Evolutionary conservation across 1,140 invertebrate species (phyloP), one percentile per base, ranked within the genome.

Genomic region (Manduca sexta): DNA sequence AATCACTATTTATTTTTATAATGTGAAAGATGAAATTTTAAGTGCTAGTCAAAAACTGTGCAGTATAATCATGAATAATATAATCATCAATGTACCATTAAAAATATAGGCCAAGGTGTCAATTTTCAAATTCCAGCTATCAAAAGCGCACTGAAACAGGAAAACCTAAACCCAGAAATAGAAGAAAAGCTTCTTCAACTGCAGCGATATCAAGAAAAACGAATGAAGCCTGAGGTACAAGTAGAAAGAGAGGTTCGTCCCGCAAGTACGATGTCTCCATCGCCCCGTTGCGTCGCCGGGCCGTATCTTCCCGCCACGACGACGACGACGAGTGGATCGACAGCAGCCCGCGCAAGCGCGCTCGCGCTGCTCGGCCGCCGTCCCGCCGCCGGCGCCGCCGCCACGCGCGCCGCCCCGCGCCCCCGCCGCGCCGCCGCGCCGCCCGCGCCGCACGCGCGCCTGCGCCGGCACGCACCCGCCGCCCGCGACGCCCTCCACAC

Each of bases 91-190:
- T 12, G 26, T 12, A 13, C 12, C 14, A n/a, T 2, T 12, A 42
- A 16, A 10, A 42, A 16, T 56, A 41, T 43, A n/a, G n/a, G n/a
- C n/a, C n/a, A n/a, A 16, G 2, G 11, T 13, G 39, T 39, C 15
- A 43, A 2, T 44, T 31, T 35, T 46, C n/a, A n/a, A n/a, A 43
- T 50, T 16, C 45, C 73, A 95, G 93, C 93, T 2, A 94, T 95
- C 47, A 93, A 93, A 81, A 94, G 92, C 75, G 93, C 93, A 5
- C 76, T 96, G 30, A 94, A 94, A 73, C 92, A 94, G 75, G 93
- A 94, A 67, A 96, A 96, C 75, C 84, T 97, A 10, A 95, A 95
- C 77, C 95, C 96, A 1, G 96, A 97, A 80, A 95, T 97, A 39
- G 95, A 97, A 76, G 95, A 97, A 57, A 97, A 97, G 72, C 74